Evolutionary conservation across 2,113 vertebrate genomes (phyloP).

Genomic region (Turnix velox): DNA sequence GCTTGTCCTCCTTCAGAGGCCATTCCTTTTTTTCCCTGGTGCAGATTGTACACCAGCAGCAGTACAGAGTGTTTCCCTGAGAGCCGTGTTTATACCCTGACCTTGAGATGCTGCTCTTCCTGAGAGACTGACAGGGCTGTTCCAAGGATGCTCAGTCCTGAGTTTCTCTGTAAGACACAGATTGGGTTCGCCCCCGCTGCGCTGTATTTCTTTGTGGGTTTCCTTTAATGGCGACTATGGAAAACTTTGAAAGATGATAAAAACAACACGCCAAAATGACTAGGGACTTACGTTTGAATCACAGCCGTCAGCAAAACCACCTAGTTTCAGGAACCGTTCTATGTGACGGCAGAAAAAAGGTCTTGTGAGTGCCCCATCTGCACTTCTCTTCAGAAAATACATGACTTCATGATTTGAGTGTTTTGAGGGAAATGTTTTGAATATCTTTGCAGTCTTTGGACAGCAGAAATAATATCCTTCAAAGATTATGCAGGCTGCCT

Average conservation of each 20-base stretch:
- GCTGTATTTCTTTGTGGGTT: not conserved
- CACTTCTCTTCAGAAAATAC: not conserved
- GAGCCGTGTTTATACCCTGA: not conserved
- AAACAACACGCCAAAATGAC: not conserved
- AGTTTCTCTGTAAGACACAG: not conserved
- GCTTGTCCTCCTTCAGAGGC: not conserved
- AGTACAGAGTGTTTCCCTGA: not conserved
- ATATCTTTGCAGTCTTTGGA: not conserved
- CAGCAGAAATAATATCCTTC: not conserved
- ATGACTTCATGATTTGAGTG: not conserved
- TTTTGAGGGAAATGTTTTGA: not conserved
- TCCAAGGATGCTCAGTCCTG: not conserved
- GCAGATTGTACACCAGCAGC: not conserved
- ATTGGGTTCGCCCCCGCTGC: not conserved
- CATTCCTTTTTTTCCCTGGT: not conserved
- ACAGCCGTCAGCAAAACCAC: conserved; percentile 2
- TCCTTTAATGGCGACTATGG: not conserved
- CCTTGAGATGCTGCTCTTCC: not conserved
- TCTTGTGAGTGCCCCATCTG: not conserved
- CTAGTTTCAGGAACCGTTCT: not conserved
- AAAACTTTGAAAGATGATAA: not conserved
- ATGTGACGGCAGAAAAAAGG: not conserved
- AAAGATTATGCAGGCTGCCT: not conserved
- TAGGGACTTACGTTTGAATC: not conserved
- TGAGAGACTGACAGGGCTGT: fast-evolving